Conservation (phyloP, 2,113 vertebrate genomes). For the Tachycineta bicolor region DNA sequence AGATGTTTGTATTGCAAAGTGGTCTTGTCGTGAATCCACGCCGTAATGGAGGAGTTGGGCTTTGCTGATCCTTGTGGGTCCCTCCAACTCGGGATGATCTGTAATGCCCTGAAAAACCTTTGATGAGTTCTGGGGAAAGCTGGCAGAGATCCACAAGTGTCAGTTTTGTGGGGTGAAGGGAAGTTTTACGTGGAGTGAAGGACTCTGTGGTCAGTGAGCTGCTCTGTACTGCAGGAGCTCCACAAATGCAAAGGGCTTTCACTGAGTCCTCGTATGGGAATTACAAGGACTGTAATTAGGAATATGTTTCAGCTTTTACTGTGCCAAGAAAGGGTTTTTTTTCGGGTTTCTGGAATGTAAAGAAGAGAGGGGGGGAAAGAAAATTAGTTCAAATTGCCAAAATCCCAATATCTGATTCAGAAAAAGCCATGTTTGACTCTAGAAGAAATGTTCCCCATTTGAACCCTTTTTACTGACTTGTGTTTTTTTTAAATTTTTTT, state of each 20-base stretch:
- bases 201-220: background rate
- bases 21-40: background rate
- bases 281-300: background rate
- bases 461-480: background rate
- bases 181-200: background rate
- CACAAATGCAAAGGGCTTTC: background rate
- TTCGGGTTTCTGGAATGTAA: background rate
- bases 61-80: background rate
- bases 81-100: background rate
- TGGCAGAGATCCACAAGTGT: background rate
- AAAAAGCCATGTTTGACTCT: background rate
- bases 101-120: background rate
- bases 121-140: background rate
- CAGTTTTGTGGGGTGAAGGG: background rate
- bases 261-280: background rate
- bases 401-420: background rate
- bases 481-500: rapidly evolving
- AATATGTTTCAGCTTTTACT: background rate
- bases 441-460: background rate
- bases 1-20: background rate
- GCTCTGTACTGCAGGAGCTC: background rate
- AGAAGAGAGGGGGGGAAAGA: rapidly evolving
- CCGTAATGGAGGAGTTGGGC: background rate
- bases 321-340: background rate
- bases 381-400: background rate